A percentile compares a stretch with the other conserved stretches of the same genome.
phyloP scores from a whole-genome alignment of 2,888 invertebrate genomes.

The Thymelicus lineola region DNA sequence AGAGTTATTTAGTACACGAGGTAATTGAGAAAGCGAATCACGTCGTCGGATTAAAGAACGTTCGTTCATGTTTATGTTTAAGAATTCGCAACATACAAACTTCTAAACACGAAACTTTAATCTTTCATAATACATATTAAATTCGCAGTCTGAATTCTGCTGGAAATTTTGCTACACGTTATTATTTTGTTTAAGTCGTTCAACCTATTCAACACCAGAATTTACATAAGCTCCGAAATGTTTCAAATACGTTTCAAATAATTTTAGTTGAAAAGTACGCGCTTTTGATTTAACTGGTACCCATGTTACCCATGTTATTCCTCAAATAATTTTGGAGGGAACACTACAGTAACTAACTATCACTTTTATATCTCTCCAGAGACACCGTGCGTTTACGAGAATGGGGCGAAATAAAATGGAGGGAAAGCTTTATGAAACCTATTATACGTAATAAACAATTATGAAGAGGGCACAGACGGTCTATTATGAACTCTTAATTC shows the following conservation, averaged over 20 bases:
- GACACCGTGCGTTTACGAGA: conserved; percentile 23
- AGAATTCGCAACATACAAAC: conserved; percentile 1
- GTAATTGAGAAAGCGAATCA: conserved; percentile 16
- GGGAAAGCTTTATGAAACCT: neutral
- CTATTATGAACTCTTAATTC: no score
- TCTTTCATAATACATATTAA: neutral
- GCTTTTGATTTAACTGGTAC: conserved; percentile 24
- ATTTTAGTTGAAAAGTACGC: conserved; percentile 2
- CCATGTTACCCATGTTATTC: conserved; percentile 14
- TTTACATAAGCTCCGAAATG: conserved; percentile 12
- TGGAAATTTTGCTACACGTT: neutral
- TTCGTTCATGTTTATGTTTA: neutral
- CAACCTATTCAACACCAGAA: conserved; percentile 1
- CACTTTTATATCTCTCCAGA: conserved; percentile 16
- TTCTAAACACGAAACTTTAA: neutral
- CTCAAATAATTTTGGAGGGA: neutral
- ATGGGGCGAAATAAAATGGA: neutral
- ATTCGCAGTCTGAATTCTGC: neutral
- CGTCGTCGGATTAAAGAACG: conserved; percentile 14
- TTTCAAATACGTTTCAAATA: conserved; percentile 15
- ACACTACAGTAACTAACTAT: conserved; percentile 4
- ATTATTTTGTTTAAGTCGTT: neutral
- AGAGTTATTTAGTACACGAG: conserved; percentile 21
- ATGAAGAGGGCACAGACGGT: neutral
- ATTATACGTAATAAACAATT: neutral